Percentiles rank a stretch among this genome's conserved stretches.
Evolutionary conservation across 2,797 vertebrate species (phyloP).

Genomic region (Artibeus lituratus): DNA sequence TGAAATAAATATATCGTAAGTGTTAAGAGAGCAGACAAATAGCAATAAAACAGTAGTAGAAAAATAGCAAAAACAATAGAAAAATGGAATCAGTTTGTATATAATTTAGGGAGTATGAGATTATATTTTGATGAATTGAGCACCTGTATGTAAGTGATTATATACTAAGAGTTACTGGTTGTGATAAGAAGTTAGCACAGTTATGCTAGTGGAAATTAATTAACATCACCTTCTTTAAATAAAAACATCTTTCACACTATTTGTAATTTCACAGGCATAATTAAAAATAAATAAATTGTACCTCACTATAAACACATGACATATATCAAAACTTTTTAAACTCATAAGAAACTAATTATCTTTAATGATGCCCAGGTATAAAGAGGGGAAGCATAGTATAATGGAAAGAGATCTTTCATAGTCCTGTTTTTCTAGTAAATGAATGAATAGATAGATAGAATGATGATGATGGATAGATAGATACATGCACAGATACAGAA

Average conservation of each 20-base stretch:
- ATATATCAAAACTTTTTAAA: neutral
- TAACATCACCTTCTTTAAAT: neutral
- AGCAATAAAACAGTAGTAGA: neutral
- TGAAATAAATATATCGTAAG: neutral
- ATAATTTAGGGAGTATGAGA: neutral
- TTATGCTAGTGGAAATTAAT: neutral
- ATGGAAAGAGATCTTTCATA: neutral
- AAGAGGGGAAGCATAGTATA: neutral
- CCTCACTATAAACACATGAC: neutral
- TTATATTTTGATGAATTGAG: neutral
- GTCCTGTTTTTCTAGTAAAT: neutral
- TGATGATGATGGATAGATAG: neutral
- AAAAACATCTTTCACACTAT: neutral
- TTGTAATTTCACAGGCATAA: neutral
- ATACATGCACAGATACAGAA: too few relatives aligned
- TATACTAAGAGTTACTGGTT: neutral
- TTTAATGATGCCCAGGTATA: neutral
- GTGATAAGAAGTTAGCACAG: neutral
- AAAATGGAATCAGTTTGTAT: neutral
- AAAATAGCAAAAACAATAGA: neutral
- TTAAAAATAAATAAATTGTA: neutral
- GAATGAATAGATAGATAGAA: neutral
- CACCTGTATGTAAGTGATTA: neutral
- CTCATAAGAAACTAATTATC: neutral
- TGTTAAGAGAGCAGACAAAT: neutral